Evolutionary conservation across 1,140 invertebrate species (phyloP).

Genomic region (Odontomachus brunneus): DNA sequence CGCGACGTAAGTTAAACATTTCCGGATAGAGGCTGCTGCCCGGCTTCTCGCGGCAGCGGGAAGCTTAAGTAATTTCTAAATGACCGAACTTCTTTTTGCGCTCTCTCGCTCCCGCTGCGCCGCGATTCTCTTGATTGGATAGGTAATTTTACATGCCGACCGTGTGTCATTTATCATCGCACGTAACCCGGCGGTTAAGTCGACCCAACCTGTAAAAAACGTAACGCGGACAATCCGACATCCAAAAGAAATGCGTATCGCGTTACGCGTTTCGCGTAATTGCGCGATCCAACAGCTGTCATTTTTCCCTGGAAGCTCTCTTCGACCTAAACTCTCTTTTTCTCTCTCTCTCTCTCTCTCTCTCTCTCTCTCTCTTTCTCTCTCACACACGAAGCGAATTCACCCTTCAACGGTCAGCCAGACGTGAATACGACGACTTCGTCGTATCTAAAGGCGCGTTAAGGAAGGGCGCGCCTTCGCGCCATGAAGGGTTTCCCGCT

Average conservation of each 20-base stretch:
- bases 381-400: neutral
- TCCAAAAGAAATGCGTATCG: conserved; percentile 9
- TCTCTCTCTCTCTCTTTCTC: neutral
- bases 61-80: conserved; percentile 39
- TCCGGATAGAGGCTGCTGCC: conserved; percentile 27
- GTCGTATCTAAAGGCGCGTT: neutral
- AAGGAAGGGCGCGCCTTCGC: neutral
- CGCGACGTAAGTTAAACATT: conserved; percentile 23
- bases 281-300: neutral
- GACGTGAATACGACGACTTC: neutral
- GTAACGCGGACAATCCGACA: neutral
- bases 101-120: conserved; percentile 30
- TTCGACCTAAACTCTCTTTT: no score
- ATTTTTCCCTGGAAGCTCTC: neutral
- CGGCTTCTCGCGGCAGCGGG: neutral
- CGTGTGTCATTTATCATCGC: conserved; percentile 45
- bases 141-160: conserved; percentile 45
- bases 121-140: conserved; percentile 48
- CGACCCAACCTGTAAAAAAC: conserved; percentile 31
- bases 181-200: conserved; percentile 30
- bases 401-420: neutral
- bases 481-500: no score
- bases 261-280: conserved; percentile 4
- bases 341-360: no score
- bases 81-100: conserved; percentile 12